Base-by-base conservation (phyloP, 2,797 vertebrate genomes). In the Lacerta agilis region DNA sequence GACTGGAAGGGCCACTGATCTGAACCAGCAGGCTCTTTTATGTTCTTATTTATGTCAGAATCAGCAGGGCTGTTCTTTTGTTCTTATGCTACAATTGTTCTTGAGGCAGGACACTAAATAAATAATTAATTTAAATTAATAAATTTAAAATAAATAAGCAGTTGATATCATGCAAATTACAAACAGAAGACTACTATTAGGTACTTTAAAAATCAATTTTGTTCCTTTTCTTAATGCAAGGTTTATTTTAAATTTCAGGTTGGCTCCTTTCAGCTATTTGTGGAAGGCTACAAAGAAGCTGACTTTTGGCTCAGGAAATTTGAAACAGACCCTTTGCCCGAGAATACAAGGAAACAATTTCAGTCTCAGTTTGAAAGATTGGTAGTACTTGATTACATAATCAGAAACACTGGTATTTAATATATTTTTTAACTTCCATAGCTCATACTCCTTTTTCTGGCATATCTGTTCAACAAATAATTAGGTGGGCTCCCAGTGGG, bases 261-360 rank as follows among this genome's bases (percentile, higher is more conserved):
- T 95, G 99, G 99, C 92, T 99, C 99, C 10, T 99, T 99, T 92
- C 99, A 99, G 97, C 96, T 99, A 61, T 99, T 99, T 93, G 99
- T 99, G 93, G 98, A 99, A 94, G 98, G 98, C 33, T 99, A 99
- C 94, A 98, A 98, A 86, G 99, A 99, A 94, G 99, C 99, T 27
- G 99, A 99, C 92, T 97, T 97, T 95, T 99, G 99, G 99, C 97
- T 99, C 95, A 97, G 98, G 89, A 98, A 98, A 95, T 99, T 99
- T 95, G 98, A 99, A 96, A 98, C 98, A 0, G 98, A 99, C 61
- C 98, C 99, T 89, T 97, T 99, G 87, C 98, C 99, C 10, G 99
- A 99, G 95, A 99, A 99, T 96, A 98, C 97, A 93, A 98, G 98
- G 94, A 99, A 99, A 94, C 98, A 99, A 95, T 98, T 99, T 95